These are phyloP conservation scores for Mechanitis messenoides DNA, from an alignment of 2,888 invertebrate genomes.

Conservation along the genomic window DNA sequence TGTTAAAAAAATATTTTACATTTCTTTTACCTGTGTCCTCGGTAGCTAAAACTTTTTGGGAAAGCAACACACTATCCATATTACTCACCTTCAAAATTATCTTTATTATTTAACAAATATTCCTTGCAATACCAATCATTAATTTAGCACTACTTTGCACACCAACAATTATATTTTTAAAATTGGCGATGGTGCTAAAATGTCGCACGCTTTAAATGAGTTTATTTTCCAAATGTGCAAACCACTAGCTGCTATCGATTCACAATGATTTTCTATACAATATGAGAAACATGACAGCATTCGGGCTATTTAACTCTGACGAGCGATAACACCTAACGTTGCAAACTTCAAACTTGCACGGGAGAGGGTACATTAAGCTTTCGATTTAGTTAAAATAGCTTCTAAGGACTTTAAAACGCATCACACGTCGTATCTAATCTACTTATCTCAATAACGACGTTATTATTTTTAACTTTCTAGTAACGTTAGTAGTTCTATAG, in stretches of 20 bases:
- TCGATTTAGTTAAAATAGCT: constrained; percentile 12
- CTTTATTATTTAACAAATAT: neutral
- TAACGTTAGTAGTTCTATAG: constrained; percentile 28
- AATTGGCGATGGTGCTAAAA: neutral
- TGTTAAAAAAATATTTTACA: constrained; percentile 24
- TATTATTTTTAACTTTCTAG: constrained; percentile 13
- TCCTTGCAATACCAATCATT: neutral
- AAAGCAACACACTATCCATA: neutral
- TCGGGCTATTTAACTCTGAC: constrained; percentile 10
- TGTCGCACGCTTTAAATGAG: constrained; percentile 8
- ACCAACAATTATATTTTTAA: constrained; percentile 2
- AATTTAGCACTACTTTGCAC: constrained; percentile 11
- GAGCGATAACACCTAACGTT: constrained; percentile 9
- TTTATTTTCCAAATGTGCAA: constrained; percentile 6
- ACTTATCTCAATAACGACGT: constrained; percentile 9
- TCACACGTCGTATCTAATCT: constrained; percentile 24
- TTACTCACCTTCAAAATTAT: neutral
- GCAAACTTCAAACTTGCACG: constrained; percentile 16
- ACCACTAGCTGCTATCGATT: constrained; percentile 15
- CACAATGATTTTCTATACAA: constrained; percentile 14
- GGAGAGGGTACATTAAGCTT: constrained; percentile 17
- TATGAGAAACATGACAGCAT: constrained; percentile 9
- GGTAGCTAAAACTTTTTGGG: constrained; percentile 18
- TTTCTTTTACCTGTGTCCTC: constrained; percentile 30
- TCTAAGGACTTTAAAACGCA: constrained; percentile 16